Base-by-base conservation (phyloP, 2,113 vertebrate genomes). In the Dipodomys ordii region DNA sequence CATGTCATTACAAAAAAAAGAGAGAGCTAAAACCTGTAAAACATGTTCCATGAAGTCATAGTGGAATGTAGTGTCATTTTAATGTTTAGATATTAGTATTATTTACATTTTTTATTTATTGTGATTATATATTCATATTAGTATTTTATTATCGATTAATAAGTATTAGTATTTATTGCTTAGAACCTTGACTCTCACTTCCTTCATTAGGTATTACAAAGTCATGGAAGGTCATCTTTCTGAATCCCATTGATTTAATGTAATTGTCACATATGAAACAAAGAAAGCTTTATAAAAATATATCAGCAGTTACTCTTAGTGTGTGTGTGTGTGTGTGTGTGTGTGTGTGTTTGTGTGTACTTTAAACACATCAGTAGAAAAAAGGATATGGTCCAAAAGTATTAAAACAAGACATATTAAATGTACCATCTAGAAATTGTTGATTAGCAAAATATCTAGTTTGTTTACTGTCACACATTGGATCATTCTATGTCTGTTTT, bases 381-480 rank as follows among this genome's bases (percentile, higher is more conserved):
- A 28, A n/a, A 3, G 23, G 15, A 27, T 57, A 49, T 30, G 4
- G 68, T 44, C 9, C 60, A 74, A 67, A 85, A 80, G 23, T 73
- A 80, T 16, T 92, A 27, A 90, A 95, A 62, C 39, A 94, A 39
- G 16, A 6, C 9, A 78, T 28, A 76, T 76, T 91, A 93, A 49
- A 94, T 46, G 23, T 35, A 60, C 44, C 5, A 88, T 28, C 6
- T 22, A 3, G 20, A 86, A 79, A 60, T 11, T 60, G n/a, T 91
- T 73, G 57, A 84, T 90, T 44, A 86, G 7, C 10, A 39, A 67
- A 62, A 49, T 62, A 67, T 25, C 64, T 23, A 90, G n/a, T 11
- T 49, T 15, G 1, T 68, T 9, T 19, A 18, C 3, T 93, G 5
- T 44, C 67, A 13, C 1, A 27, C 20, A 88, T 2, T 39, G 39